Base-by-base conservation (phyloP, 2,888 invertebrate genomes). In the Trissolcus japonicus region DNA sequence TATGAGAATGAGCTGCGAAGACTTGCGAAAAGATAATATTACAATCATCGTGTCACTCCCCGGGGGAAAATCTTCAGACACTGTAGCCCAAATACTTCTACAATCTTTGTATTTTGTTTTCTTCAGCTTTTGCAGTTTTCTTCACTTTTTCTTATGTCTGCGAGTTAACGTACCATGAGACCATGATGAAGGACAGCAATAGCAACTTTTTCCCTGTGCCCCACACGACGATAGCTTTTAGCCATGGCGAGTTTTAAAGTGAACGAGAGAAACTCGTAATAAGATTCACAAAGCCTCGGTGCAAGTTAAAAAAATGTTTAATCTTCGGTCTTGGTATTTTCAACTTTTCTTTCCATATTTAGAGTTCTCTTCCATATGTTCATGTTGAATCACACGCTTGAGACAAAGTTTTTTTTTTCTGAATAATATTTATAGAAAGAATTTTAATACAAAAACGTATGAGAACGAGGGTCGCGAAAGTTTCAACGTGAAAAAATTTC, bases 1-100 rank as follows among this genome's bases (percentile, higher is more conserved):
- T 75, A 63, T 63, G 67, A 51, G 67, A 62, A 75, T 68, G 66
- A 71, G 57, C 65, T 76, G 68, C 65, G 35, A 69, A 65, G 50
- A 55, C 65, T 76, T 43, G 43, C 25, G 35, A 50, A 62, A 71
- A 71, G 76, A 76, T 76, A 76, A 76, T 76, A 67, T 71, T 67
- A 71, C 46, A 35, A 68, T 63, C 62, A 59, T 62, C 51, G 66
- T 46, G 76, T 72, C 54, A 67, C 67, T 71, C 66, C 66, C 35
- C 59, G 46, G 57, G 56, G 68, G 55, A 65, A 57, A 63, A 73
- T 68, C 63, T 65, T 53, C 65, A 43, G 53, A 72, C 67, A 54
- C 55, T 60, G 56, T 72, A 72, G 63, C 65, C 67, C 54, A 65
- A 68, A 73, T 63, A 63, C 68, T 35, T 16, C 61, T 66, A 62